Percentiles rank a stretch among this genome's conserved stretches.
Conservation (phyloP, 2,888 invertebrate genomes). For the Magallana nippona region DNA sequence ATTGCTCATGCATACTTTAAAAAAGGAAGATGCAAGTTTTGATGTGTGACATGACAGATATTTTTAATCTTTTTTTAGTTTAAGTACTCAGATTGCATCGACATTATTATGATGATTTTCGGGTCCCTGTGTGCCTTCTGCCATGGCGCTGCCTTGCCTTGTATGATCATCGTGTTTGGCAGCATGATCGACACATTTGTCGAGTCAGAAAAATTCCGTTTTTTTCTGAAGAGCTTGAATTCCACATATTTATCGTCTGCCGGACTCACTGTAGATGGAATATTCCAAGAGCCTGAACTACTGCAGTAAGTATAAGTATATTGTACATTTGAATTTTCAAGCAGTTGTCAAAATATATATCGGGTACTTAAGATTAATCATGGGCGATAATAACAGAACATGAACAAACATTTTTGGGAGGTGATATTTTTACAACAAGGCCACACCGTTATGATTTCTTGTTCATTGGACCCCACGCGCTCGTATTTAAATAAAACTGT, state of each 20-base stretch:
- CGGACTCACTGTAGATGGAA: conserved; percentile 39
- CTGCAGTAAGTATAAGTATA: conserved; percentile 49
- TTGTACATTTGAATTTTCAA: no score
- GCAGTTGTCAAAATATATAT: no score
- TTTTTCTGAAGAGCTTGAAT: conserved; percentile 9
- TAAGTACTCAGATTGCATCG: conserved; percentile 72
- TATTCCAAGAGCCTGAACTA: conserved; percentile 41
- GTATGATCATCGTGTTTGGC: conserved; percentile 79
- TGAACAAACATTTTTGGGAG: no score
- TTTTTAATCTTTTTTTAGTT: conserved; percentile 66
- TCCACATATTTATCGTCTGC: background rate
- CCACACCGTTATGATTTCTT: no score
- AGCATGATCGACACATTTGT: conserved; percentile 77
- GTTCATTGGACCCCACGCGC: no score
- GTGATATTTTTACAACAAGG: no score
- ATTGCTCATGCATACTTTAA: no score
- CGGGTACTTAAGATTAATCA: no score
- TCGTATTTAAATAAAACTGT: no score
- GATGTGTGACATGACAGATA: no score
- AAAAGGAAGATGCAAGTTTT: no score
- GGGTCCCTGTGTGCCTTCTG: conserved; percentile 69
- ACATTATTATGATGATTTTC: conserved; percentile 74
- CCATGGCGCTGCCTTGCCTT: conserved; percentile 76
- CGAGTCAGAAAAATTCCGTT: conserved; percentile 53
- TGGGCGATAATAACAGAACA: no score